A percentile compares a stretch with the other conserved stretches of the same genome.
phyloP scores from a whole-genome alignment of 2,888 invertebrate genomes.

The Drosophila setosimentum region DNA sequence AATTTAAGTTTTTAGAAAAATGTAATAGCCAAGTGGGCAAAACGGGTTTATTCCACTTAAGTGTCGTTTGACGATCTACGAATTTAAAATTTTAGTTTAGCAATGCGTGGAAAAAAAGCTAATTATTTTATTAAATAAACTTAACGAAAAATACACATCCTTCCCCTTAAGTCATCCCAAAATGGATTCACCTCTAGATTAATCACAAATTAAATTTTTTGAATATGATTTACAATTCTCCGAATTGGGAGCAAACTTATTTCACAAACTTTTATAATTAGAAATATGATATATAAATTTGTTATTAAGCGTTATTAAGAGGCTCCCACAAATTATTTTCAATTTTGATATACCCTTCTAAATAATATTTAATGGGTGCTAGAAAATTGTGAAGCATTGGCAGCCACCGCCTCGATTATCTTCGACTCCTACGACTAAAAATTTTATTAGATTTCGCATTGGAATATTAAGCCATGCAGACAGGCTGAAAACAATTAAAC shows the following conservation, averaged over 20 bases:
- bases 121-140: background rate
- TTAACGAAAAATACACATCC: background rate
- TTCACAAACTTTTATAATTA: no score
- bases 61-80: background rate
- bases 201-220: background rate
- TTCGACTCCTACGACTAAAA: slow-evolving; percentile 56
- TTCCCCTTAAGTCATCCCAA: background rate
- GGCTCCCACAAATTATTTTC: background rate
- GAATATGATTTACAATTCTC: no score
- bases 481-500: slow-evolving; percentile 42
- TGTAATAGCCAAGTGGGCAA: background rate
- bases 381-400: background rate
- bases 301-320: background rate
- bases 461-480: slow-evolving; percentile 27
- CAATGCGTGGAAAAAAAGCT: background rate
- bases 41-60: background rate
- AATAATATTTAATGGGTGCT: background rate
- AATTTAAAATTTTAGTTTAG: background rate
- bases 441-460: slow-evolving; percentile 51
- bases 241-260: no score
- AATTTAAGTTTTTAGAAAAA: background rate
- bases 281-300: background rate
- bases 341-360: background rate
- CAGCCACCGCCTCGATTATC: background rate
- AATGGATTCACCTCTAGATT: background rate